Evolutionary conservation across 2,113 vertebrate genomes (phyloP).

Genomic region (Cynoglossus semilaevis): DNA sequence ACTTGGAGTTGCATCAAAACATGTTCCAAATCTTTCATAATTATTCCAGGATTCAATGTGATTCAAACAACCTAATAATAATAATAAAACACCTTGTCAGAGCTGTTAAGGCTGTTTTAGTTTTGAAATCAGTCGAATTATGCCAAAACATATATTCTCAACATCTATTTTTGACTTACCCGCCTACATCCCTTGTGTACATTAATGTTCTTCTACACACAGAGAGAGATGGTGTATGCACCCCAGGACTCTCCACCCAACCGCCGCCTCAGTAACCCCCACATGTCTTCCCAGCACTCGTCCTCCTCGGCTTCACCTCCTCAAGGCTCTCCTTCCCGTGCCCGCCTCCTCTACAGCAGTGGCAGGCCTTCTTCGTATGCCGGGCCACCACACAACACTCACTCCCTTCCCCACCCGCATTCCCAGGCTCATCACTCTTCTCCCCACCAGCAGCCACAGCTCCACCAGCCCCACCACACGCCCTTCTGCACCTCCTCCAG

Average conservation of each 20-base stretch:
- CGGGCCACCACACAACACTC: conserved; percentile 75
- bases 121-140: no score
- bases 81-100: no score
- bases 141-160: no score
- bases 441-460: conserved; percentile 65
- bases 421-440: conserved; percentile 73
- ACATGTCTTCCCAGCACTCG: conserved; percentile 79
- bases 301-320: conserved; percentile 76
- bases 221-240: conserved; percentile 96
- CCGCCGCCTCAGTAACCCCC: conserved; percentile 87
- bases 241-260: conserved; percentile 92
- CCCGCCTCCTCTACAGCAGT: conserved; percentile 87
- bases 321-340: conserved; percentile 88
- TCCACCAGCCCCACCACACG: conserved; percentile 67
- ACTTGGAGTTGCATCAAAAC: no score
- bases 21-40: no score
- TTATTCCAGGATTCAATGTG: no score
- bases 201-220: neutral
- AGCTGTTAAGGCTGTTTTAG: no score
- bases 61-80: no score
- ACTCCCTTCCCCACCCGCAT: conserved; percentile 66
- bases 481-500: conserved; percentile 90
- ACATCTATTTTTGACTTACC: no score
- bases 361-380: conserved; percentile 90
- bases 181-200: no score